These are phyloP conservation scores for Leucophenga varia DNA, from an alignment of 1,140 invertebrate genomes.

Conservation along the genomic window DNA sequence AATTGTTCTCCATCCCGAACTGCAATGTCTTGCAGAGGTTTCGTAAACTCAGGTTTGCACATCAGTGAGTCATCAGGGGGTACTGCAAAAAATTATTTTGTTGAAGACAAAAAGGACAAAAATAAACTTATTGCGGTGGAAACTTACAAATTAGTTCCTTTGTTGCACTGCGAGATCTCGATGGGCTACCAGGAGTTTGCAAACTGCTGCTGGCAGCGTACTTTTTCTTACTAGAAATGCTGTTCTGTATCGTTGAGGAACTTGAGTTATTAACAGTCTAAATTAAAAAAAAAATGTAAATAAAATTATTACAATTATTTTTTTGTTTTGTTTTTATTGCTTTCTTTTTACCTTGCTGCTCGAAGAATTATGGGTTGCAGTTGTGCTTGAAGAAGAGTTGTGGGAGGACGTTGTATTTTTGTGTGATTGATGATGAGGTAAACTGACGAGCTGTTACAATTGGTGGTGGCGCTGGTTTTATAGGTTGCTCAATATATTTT, in stretches of 20 bases:
- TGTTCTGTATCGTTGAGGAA: slow-evolving; percentile 31
- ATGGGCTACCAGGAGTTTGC: slow-evolving; percentile 73
- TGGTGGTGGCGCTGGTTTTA: slow-evolving; percentile 74
- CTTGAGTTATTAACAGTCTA: slow-evolving; percentile 29
- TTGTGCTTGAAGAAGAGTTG: too few relatives aligned
- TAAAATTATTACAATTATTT: too few relatives aligned
- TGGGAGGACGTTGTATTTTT: background rate
- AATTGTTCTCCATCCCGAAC: slow-evolving; percentile 82
- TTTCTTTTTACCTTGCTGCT: slow-evolving; percentile 1
- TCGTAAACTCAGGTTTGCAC: slow-evolving; percentile 80
- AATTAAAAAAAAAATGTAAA: background rate
- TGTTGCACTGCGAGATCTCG: slow-evolving; percentile 81
- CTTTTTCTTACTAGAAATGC: slow-evolving; percentile 60
- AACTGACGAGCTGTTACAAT: slow-evolving; percentile 65
- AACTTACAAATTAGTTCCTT: slow-evolving; percentile 85
- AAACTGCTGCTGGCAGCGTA: slow-evolving; percentile 72
- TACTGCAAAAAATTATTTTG: slow-evolving; percentile 58
- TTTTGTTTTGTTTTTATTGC: too few relatives aligned
- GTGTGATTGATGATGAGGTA: slow-evolving; percentile 16
- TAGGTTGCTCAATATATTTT: slow-evolving; percentile 77
- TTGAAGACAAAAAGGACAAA: background rate
- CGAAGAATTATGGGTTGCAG: slow-evolving; percentile 10
- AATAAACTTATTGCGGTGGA: background rate
- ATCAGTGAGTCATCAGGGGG: slow-evolving; percentile 82
- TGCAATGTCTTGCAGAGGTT: slow-evolving; percentile 68